A percentile compares a stretch with the other conserved stretches of the same genome.
phyloP scores from a whole-genome alignment of 1,140 invertebrate species.

The Caenorhabditis brenneri region DNA sequence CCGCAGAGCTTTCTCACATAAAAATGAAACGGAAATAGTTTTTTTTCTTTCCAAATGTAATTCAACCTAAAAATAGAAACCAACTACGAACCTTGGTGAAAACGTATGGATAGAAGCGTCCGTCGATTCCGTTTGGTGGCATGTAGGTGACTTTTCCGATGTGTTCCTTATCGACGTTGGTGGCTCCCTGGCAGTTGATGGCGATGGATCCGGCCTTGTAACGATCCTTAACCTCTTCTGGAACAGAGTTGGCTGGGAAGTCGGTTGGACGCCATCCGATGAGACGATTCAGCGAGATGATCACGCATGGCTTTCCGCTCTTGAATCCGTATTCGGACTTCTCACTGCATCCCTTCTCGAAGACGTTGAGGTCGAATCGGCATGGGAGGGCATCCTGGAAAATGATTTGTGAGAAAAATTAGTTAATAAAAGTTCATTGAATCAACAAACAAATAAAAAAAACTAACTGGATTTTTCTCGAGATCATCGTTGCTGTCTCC shows the following conservation, averaged over 20 bases:
- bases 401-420: too few relatives aligned
- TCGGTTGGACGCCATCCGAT: slow-evolving; percentile 67
- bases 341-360: slow-evolving; percentile 61
- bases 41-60: too few relatives aligned
- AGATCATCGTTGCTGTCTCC: slow-evolving; percentile 32
- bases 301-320: slow-evolving; percentile 64
- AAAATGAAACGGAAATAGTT: background rate
- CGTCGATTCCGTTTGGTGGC: slow-evolving; percentile 65
- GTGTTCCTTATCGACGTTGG: slow-evolving; percentile 65
- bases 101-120: slow-evolving; percentile 69
- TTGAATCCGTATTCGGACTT: slow-evolving; percentile 65
- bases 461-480: slow-evolving; percentile 4
- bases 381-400: slow-evolving; percentile 57
- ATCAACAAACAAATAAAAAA: too few relatives aligned
- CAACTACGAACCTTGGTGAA: slow-evolving; percentile 31
- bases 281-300: slow-evolving; percentile 68
- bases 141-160: slow-evolving; percentile 64
- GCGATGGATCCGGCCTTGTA: slow-evolving; percentile 66
- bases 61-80: background rate
- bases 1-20: background rate
- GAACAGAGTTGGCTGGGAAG: slow-evolving; percentile 58
- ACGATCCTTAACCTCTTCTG: slow-evolving; percentile 60
- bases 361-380: slow-evolving; percentile 59
- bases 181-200: slow-evolving; percentile 66
- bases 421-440: too few relatives aligned